Evolutionary conservation across 2,113 vertebrate genomes (phyloP).

Genomic region (Trochalopteron elliotii): DNA sequence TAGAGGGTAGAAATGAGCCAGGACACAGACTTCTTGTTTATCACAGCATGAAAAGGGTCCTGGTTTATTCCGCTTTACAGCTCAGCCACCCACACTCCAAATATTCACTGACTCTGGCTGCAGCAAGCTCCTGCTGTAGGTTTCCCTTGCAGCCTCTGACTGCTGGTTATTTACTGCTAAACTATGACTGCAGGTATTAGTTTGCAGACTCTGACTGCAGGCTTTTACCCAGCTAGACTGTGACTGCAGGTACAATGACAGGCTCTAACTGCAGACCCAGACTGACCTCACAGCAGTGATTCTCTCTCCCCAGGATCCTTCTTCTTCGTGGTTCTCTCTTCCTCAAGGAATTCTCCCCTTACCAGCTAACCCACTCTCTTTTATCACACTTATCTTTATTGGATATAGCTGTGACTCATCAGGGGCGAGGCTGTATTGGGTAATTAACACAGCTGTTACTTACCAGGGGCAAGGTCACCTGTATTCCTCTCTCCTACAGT

Average conservation of each 20-base stretch:
- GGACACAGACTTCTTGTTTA: not conserved
- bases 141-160: not conserved
- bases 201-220: not conserved
- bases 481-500: not conserved
- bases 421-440: not conserved
- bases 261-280: not conserved
- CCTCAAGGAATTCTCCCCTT: not conserved
- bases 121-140: not conserved
- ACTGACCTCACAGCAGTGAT: not conserved
- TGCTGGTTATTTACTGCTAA: not conserved
- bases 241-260: not conserved
- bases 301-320: not conserved
- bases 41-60: not conserved
- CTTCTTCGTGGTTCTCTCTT: not conserved
- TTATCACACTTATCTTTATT: not conserved
- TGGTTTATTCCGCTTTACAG: not conserved
- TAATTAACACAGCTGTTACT: not conserved
- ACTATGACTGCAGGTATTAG: not conserved
- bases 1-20: not conserved
- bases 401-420: not conserved
- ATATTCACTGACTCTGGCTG: not conserved
- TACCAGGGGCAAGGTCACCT: not conserved
- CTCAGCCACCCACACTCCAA: not conserved
- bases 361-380: not conserved
- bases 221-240: not conserved